Conservation (phyloP, 2,888 invertebrate species). For the Pterostichus madidus region DNA sequence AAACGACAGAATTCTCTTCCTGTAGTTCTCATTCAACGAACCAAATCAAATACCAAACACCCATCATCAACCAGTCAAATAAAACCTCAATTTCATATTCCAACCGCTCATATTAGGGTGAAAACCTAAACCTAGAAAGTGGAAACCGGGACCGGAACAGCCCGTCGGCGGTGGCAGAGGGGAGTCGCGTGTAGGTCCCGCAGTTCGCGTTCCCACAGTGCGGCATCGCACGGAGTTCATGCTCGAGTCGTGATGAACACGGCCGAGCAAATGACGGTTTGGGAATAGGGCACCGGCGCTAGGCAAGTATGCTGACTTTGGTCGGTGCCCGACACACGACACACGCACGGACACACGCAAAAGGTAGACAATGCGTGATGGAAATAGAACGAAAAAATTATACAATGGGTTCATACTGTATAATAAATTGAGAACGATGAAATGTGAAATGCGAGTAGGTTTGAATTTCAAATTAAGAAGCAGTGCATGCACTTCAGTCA, state of each 20-base stretch:
- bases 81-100: slow-evolving; percentile 14
- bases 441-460: too few species aligned
- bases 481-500: too few species aligned
- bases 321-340: too few species aligned
- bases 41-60: slow-evolving; percentile 4
- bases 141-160: background rate
- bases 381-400: too few species aligned
- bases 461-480: too few species aligned
- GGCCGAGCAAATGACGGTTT: slow-evolving; percentile 59
- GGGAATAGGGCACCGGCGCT: background rate
- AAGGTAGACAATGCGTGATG: background rate
- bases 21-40: too few species aligned
- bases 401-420: background rate
- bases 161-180: background rate
- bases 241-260: slow-evolving; percentile 23
- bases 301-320: background rate
- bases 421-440: background rate
- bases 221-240: slow-evolving; percentile 10
- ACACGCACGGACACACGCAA: background rate
- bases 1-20: too few species aligned
- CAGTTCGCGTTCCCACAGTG: slow-evolving; percentile 51
- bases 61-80: slow-evolving; percentile 1
- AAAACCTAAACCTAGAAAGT: background rate
- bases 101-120: slow-evolving; percentile 13
- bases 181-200: slow-evolving; percentile 14